phyloP scores from a whole-genome alignment of 2,888 invertebrate genomes.

The Mythimna loreyi region DNA sequence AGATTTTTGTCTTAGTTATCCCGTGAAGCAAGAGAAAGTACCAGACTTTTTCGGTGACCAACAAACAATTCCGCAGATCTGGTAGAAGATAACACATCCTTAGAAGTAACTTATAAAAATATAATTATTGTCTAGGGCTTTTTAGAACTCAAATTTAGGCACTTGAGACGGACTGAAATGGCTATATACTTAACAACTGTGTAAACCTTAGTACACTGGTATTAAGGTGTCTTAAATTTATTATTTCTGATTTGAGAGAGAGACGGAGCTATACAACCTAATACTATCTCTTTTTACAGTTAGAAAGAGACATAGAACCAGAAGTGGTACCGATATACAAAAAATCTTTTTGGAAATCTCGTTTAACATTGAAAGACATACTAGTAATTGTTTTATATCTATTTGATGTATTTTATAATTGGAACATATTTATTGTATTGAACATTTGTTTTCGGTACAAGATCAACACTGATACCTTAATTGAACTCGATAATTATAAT shows the following conservation, averaged over 20 bases:
- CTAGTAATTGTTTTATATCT: constrained; percentile 22
- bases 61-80: neutral
- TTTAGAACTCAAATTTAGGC: neutral
- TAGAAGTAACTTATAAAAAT: neutral
- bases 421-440: constrained; percentile 11
- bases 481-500: constrained; percentile 61
- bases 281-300: no score
- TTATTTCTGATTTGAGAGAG: no score
- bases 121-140: neutral
- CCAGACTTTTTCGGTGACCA: no score
- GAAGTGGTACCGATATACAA: neutral
- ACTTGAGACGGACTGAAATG: no score
- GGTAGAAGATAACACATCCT: neutral
- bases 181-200: no score
- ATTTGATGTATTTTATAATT: constrained; percentile 23
- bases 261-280: no score
- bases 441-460: constrained; percentile 47
- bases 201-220: no score
- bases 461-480: constrained; percentile 57
- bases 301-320: no score
- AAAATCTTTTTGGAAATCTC: neutral
- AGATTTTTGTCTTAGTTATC: no score
- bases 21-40: no score
- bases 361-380: neutral
- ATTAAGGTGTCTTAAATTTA: no score